Base-by-base conservation (phyloP, 2,888 invertebrate species). In the Julus scanicus region DNA sequence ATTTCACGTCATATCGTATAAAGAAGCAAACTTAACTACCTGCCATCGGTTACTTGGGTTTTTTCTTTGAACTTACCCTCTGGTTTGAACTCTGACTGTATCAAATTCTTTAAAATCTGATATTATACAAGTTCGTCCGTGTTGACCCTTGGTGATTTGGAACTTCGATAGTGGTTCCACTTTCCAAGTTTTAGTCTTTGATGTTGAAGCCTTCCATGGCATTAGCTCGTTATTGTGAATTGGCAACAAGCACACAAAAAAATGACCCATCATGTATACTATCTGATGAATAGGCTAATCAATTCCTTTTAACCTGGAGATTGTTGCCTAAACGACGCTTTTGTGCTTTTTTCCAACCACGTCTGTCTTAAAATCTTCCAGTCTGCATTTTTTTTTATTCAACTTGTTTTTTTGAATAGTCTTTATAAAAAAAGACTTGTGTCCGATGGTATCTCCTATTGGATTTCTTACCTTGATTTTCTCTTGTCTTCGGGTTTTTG, bases 301-400 rank as follows among this genome's bases (percentile, higher is more conserved):
- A 71, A 71, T 71, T 71, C 71, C 71, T 71, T 71, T 71, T 29
- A 71, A 71, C 71, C 71, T n/a, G 29, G 11, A 71, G 71, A 71
- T 71, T 29, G 71, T 71, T 71, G 71, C 71, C 71, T 71, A 71
- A 71, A 71, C 71, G 71, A 71, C 29, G 71, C 71, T 71, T 71
- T 71, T 71, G 71, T 71, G 71, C 29, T 29, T 71, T 71, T 71
- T 71, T 71, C 9, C 29, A 63, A n/a, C 29, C 71, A n/a, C 9
- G 71, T 29, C 71, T 71, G 71, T 71, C 71, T 71, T 29, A 29
- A 71, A 9, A 29, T 71, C 6, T 71, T 29, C 29, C 71, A 13
- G 29, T 29, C 71, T 71, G 29, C 71, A 71, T 29, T n/a, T 63
- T 63, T 63, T 44, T 5, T 29, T 63, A 63, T 63, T n/a, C 63